phyloP scores from a whole-genome alignment of 2,888 invertebrate species.

The Lissocephala sabroskyi region DNA sequence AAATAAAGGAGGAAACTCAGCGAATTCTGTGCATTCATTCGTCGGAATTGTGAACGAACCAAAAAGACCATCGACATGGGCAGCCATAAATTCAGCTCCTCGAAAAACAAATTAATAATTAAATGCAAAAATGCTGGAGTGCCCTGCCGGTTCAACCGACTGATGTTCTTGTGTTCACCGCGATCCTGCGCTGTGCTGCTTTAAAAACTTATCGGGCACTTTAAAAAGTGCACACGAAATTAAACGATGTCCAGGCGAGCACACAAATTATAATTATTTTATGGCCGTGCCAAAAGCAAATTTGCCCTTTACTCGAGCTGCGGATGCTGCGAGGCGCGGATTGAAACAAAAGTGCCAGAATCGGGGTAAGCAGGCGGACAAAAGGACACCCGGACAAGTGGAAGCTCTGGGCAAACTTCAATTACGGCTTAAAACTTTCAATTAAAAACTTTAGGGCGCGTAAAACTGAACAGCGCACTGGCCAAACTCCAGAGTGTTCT shows the following conservation, averaged over 20 bases:
- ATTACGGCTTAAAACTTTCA: slow-evolving; percentile 60
- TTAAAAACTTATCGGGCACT: slow-evolving; percentile 17
- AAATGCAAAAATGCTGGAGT: slow-evolving; percentile 28
- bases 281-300: slow-evolving; percentile 51
- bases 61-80: no score
- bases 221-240: slow-evolving; percentile 51
- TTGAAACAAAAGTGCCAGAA: slow-evolving; percentile 37
- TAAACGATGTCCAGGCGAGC: slow-evolving; percentile 37
- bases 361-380: slow-evolving; percentile 24
- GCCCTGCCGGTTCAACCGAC: slow-evolving; percentile 18
- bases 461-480: slow-evolving; percentile 16
- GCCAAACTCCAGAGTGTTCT: no score
- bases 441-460: slow-evolving; percentile 54
- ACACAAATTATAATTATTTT: slow-evolving; percentile 55
- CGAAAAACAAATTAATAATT: slow-evolving; percentile 11
- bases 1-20: no score
- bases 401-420: slow-evolving; percentile 49
- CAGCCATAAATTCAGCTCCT: slow-evolving; percentile 9
- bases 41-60: slow-evolving; percentile 18
- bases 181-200: no score
- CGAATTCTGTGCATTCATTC: no score
- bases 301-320: slow-evolving; percentile 49
- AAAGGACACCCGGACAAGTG: background rate
- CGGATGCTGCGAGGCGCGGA: slow-evolving; percentile 31
- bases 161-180: no score